These are phyloP conservation scores for Drosophila nikananu DNA, from an alignment of 1,140 invertebrate species.

Conservation along the genomic window DNA sequence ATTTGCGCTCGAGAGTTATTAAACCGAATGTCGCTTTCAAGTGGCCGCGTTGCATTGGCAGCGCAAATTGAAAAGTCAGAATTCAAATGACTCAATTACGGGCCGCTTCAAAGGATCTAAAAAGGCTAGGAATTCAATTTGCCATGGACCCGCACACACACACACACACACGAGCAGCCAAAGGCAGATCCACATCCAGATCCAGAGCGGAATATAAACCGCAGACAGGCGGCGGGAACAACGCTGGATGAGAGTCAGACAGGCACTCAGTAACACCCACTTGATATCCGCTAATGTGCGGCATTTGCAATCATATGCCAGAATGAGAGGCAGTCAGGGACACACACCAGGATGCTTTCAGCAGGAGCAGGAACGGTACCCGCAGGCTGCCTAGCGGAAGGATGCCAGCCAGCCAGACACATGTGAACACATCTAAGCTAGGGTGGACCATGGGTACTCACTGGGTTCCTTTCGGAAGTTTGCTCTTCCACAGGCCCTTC, in stretches of 20 bases:
- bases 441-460: constrained; percentile 19
- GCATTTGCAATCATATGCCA: constrained; percentile 83
- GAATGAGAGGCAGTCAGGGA: constrained; percentile 51
- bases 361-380: constrained; percentile 12
- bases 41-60: constrained; percentile 35
- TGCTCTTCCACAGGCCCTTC: background rate
- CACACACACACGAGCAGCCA: constrained; percentile 30
- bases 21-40: constrained; percentile 50
- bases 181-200: constrained; percentile 20
- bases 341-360: constrained; percentile 47
- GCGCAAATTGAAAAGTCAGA: constrained; percentile 79
- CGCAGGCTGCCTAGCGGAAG: constrained; percentile 35
- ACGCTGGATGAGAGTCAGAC: constrained; percentile 46
- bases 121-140: constrained; percentile 83
- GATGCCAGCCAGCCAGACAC: constrained; percentile 38
- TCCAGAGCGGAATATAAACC: constrained; percentile 52
- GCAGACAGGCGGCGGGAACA: constrained; percentile 45
- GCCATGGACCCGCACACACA: constrained; percentile 65
- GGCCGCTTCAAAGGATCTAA: constrained; percentile 80
- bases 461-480: background rate
- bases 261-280: constrained; percentile 80
- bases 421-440: constrained; percentile 16
- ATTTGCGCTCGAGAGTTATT: constrained; percentile 73
- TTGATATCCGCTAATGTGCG: constrained; percentile 83
- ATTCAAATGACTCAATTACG: constrained; percentile 83